These are phyloP conservation scores for Rhincodon typus DNA, from an alignment of 2,797 vertebrate species.

Conservation along the genomic window DNA sequence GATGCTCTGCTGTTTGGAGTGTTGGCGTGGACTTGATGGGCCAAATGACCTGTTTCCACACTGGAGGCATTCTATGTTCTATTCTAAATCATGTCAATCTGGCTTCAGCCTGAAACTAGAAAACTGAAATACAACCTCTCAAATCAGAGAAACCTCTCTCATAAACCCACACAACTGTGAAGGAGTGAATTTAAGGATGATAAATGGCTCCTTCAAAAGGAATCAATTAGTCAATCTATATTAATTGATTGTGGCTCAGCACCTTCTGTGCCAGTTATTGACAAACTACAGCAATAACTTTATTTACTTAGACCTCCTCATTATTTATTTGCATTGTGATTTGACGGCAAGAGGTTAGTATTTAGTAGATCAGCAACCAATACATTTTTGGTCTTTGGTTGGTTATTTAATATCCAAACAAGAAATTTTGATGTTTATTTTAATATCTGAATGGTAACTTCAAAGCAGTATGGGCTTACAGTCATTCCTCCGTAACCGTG, in stretches of 20 bases:
- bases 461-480: neutral
- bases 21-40: too few species aligned
- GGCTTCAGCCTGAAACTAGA: neutral
- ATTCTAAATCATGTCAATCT: neutral
- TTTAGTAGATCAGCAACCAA: neutral
- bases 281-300: neutral
- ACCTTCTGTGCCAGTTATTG: neutral
- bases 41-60: too few species aligned
- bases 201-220: neutral
- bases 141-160: neutral
- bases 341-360: neutral
- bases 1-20: too few species aligned
- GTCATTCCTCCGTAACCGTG: too few species aligned
- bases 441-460: neutral
- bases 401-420: neutral
- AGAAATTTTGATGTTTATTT: neutral
- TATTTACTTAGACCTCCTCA: neutral
- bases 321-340: slow-evolving; percentile 7
- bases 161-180: slow-evolving; percentile 2
- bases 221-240: slow-evolving; percentile 14
- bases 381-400: neutral
- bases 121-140: neutral
- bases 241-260: neutral
- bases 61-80: too few species aligned
- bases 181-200: slow-evolving; percentile 9